Base-by-base conservation (phyloP, 2,113 vertebrate species). In the Calypte anna region DNA sequence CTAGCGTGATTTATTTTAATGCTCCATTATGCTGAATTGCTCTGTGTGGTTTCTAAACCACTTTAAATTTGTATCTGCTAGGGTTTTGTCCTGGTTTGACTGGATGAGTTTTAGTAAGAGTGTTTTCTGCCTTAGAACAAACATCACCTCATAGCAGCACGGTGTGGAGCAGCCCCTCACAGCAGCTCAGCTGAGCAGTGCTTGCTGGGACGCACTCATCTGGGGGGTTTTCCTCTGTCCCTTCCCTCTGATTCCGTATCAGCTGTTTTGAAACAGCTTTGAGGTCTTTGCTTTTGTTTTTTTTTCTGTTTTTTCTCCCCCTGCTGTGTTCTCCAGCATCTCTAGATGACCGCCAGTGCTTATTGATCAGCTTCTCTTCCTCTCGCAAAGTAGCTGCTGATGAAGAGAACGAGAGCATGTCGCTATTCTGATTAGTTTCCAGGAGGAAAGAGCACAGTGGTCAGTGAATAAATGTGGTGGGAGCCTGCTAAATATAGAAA, bases 1-100 rank as follows among this genome's bases (percentile, higher is more conserved):
- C 95, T 88, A 6, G 77, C 91, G 79, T 93, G 94, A 94, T 96
- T 96, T 96, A 88, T 94, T 94, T 96, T 94, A 95, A 92, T 90
- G 92, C 94, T 93, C 94, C 88, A 88, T 96, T 96, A 96, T 90
- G 59, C 93, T 86, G 93, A 94, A 83, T 96, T 95, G 93, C 85
- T 84, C 90, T 95, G 92, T 88, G 94, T 88, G 82, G 88, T 93
- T 96, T 96, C 93, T 91, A 90, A 96, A 90, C 86, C 95, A 86
- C 90, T 94, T 86, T 46, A 78, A 83, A 94, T 85, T 84, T 73
- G 67, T 93, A 82, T 95, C 73, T 92, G 83, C 81, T 73, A 82
- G 81, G 70, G 69, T 76, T 80, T 78, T 88, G 90, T 91, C 93
- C 88, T 53, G 17, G 67, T 62, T 81, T 55, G 44, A 69, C 82